Evolutionary conservation across 1,140 invertebrate genomes (phyloP), one percentile per base, ranked within the genome.

Genomic region (Ptiloglossa arizonensis): DNA sequence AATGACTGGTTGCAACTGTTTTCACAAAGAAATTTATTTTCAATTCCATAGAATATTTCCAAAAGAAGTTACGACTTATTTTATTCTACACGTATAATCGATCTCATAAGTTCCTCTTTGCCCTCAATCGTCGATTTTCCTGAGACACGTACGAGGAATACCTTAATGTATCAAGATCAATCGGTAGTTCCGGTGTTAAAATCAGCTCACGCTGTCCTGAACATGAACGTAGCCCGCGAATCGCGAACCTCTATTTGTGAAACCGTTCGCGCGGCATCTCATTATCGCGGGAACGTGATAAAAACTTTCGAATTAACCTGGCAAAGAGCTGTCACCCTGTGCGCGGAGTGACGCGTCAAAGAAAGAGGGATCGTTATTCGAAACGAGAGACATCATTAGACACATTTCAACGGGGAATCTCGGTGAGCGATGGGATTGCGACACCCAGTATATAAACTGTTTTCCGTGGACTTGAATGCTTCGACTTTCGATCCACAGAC

Each of bases 231-330:
- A 46, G 11, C 1, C 13, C 6, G 6, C 48, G 48, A 50, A 50
- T 50, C 46, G 59, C 32, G 6, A 19, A 19, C 38, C 19, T 35
- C 44, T 59, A 38, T 50, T 46, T 41, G 29, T 29, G 48, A 63
- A 48, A 78, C 38, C 59, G 75, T 78, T 72, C 48, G 29, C 69
- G 50, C 60, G 4, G 15, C 52, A 22, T 32, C 60, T 79, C 69
- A 66, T 79, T 79, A 54, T 56, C n/a, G 8, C n/a, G n/a, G n/a
- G 46, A 19, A 9, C 41, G 27, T 9, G 69, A 60, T 52, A 44
- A 73, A 77, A 80, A 64, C 60, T 80, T 41, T 9, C 48, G 22
- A 76, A 48, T 24, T 64, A 52, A 75, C 19, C 35, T 38, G 35
- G 24, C 57, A 46, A 57, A 68, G 48, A 67, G 44, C 66, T 60